Evolutionary conservation across 2,797 vertebrate genomes (phyloP).

Genomic region (Micromesistius poutassou): DNA sequence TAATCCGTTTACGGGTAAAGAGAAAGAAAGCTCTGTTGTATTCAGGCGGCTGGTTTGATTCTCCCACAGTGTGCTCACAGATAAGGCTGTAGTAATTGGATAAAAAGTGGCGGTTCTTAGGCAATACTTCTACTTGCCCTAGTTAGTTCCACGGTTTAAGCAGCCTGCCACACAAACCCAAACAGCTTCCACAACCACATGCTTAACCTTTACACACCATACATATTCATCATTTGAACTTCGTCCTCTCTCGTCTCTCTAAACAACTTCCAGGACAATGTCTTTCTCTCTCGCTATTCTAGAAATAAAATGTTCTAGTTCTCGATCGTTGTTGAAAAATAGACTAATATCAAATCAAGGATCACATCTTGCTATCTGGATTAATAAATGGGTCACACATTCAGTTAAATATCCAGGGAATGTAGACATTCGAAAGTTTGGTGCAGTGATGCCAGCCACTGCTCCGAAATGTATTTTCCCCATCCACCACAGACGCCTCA

Average conservation of each 20-base stretch:
- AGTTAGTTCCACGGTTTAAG: constrained; percentile 38
- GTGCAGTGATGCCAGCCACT: no score
- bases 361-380: constrained; percentile 2
- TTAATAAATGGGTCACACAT: background rate
- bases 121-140: constrained; percentile 53
- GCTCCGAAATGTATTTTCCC: no score
- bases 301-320: constrained; percentile 23
- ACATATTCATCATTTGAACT: constrained; percentile 60
- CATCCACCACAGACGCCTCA: no score
- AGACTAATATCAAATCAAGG: constrained; percentile 33
- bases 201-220: constrained; percentile 26
- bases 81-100: constrained; percentile 72
- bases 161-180: constrained; percentile 8
- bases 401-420: background rate
- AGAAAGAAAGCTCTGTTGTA: constrained; percentile 40
- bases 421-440: background rate
- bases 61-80: constrained; percentile 60
- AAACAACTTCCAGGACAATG: constrained; percentile 40
- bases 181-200: constrained; percentile 5
- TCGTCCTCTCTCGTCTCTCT: constrained; percentile 41
- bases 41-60: constrained; percentile 43
- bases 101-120: constrained; percentile 57
- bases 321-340: constrained; percentile 51
- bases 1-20: constrained; percentile 46
- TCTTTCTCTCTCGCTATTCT: constrained; percentile 26